Evolutionary conservation across 2,113 vertebrate genomes (phyloP).

Genomic region (Calyptomena viridis): DNA sequence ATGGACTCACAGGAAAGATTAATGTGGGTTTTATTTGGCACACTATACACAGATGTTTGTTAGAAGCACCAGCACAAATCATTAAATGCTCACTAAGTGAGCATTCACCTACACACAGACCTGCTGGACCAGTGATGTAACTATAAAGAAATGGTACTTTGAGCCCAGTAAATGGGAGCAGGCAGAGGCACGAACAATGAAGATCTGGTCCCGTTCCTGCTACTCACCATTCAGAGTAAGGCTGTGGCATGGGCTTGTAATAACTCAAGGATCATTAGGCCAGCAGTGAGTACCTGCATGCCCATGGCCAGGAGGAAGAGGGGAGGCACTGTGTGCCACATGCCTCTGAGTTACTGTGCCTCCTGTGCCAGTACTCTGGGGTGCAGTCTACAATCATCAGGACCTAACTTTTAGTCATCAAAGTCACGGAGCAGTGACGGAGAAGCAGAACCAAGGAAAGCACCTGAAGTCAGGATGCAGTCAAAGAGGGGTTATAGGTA

Average conservation of each 20-base stretch:
- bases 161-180: not conserved
- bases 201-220: not conserved
- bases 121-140: not conserved
- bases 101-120: not conserved
- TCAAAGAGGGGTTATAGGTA: not conserved
- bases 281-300: not conserved
- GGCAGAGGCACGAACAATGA: not conserved
- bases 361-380: not conserved
- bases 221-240: not conserved
- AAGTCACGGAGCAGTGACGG: not conserved
- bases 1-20: not conserved
- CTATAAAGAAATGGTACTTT: accelerated
- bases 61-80: not conserved
- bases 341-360: not conserved
- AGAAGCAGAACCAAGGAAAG: not conserved
- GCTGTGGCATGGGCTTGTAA: not conserved
- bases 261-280: not conserved
- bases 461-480: not conserved
- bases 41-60: not conserved
- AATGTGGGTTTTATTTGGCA: not conserved
- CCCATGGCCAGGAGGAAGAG: not conserved
- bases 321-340: not conserved
- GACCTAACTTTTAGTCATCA: not conserved
- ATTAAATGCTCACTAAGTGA: not conserved
- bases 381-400: not conserved